phyloP scores from a whole-genome alignment of 1,140 invertebrate species.

The Papilio polytes region DNA sequence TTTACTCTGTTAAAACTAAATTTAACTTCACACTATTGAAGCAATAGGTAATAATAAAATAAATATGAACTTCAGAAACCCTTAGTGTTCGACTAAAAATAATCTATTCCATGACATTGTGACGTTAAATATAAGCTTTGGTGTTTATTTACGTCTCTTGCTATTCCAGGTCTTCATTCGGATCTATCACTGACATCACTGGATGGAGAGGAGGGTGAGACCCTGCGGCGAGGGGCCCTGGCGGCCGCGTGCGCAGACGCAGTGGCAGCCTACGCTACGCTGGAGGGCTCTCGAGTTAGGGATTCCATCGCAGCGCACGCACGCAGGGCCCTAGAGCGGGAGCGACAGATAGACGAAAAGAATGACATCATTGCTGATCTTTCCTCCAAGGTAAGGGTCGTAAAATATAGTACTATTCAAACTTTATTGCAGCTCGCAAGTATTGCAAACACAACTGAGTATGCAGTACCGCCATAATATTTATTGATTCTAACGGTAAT shows the following conservation, averaged over 20 bases:
- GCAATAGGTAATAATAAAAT: neutral
- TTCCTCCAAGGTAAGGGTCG: conserved; percentile 88
- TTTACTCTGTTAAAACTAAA: no score
- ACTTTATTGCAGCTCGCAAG: neutral
- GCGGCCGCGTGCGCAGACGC: conserved; percentile 88
- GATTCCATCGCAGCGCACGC: conserved; percentile 91
- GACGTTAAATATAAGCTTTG: neutral
- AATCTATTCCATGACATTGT: neutral
- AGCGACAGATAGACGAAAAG: conserved; percentile 91
- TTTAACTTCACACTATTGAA: no score
- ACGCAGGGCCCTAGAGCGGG: conserved; percentile 89
- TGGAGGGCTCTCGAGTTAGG: conserved; percentile 91
- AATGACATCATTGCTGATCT: conserved; percentile 91
- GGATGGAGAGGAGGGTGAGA: conserved; percentile 82
- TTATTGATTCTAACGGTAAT: neutral
- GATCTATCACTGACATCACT: conserved; percentile 84
- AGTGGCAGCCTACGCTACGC: conserved; percentile 88
- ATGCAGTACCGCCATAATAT: no score
- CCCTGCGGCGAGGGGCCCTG: conserved; percentile 84
- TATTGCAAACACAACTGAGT: no score
- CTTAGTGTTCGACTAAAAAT: no score
- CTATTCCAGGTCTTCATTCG: conserved; percentile 83
- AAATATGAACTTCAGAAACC: no score
- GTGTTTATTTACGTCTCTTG: neutral
- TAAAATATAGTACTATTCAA: neutral